Evolutionary conservation across 2,113 vertebrate genomes (phyloP).

Genomic region (Piaya cayana): DNA sequence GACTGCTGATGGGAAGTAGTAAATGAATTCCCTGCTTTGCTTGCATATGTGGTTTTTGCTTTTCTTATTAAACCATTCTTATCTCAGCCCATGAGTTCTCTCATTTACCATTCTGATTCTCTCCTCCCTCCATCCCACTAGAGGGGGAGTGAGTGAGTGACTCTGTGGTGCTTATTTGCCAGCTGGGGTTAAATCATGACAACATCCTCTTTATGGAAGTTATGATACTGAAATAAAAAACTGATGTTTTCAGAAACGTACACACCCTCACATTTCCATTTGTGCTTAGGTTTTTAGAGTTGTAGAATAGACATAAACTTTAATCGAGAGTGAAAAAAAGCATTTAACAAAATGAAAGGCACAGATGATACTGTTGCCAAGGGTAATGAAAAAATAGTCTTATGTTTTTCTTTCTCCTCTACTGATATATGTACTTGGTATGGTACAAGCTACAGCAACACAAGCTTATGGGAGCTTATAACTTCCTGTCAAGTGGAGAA

Average conservation of each 20-base stretch:
- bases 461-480: not conserved
- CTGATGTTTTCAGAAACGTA: not conserved
- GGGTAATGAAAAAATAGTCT: not conserved
- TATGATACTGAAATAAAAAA: not conserved
- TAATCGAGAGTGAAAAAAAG: not conserved
- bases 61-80: too few relatives aligned
- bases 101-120: too few relatives aligned
- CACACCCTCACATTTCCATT: not conserved
- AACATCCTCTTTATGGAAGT: not conserved
- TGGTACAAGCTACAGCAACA: not conserved
- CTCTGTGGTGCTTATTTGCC: too few relatives aligned
- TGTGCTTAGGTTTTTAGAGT: not conserved
- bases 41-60: too few relatives aligned
- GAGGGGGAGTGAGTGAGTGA: too few relatives aligned
- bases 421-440: not conserved
- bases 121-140: too few relatives aligned
- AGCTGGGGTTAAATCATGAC: too few relatives aligned
- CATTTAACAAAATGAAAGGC: constrained; percentile 7
- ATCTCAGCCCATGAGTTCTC: too few relatives aligned
- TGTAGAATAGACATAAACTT: not conserved
- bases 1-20: too few relatives aligned
- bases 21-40: too few relatives aligned
- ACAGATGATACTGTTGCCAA: not conserved
- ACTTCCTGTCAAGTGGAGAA: not conserved
- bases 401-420: not conserved